A percentile compares a stretch with the other conserved stretches of the same genome.
phyloP scores from a whole-genome alignment of 2,113 vertebrate genomes.

The Tenebrosternarchus preto region DNA sequence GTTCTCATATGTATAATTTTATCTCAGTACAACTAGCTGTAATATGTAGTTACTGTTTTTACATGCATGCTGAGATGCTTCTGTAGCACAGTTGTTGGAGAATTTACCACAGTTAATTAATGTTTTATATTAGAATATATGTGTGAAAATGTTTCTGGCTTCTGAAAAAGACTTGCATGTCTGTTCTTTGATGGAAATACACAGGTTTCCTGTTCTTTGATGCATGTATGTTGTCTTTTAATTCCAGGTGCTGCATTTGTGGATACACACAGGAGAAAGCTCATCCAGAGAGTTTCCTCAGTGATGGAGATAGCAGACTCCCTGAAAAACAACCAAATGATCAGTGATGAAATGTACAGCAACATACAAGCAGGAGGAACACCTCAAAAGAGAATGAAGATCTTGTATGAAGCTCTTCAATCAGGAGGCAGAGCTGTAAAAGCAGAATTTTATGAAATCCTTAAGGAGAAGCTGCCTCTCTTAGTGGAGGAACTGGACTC shows the following conservation, averaged over 20 bases:
- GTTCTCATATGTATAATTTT: too few relatives aligned
- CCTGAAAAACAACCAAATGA: constrained; percentile 13
- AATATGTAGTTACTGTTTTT: too few relatives aligned
- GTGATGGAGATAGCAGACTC: constrained; percentile 24
- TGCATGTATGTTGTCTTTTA: too few relatives aligned
- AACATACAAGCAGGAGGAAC: background rate
- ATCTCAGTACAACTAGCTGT: too few relatives aligned
- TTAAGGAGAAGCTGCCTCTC: background rate
- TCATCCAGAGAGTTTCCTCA: constrained; percentile 27
- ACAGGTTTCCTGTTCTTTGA: too few relatives aligned
- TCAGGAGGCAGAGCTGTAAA: constrained; percentile 23
- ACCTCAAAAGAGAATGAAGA: background rate
- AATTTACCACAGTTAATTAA: too few relatives aligned
- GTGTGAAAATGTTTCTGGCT: too few relatives aligned
- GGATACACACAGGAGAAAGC: background rate
- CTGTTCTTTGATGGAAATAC: too few relatives aligned
- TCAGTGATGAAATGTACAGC: constrained; percentile 4
- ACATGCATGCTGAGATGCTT: too few relatives aligned
- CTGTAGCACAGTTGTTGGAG: too few relatives aligned
- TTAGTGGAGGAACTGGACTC: constrained; percentile 30
- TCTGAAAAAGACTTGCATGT: too few relatives aligned
- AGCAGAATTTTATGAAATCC: constrained; percentile 30
- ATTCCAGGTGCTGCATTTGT: constrained; percentile 19
- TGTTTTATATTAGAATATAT: too few relatives aligned
- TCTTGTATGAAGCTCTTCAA: constrained; percentile 3